phyloP scores from a whole-genome alignment of 2,113 vertebrate genomes.

The Periophthalmus modestus region DNA sequence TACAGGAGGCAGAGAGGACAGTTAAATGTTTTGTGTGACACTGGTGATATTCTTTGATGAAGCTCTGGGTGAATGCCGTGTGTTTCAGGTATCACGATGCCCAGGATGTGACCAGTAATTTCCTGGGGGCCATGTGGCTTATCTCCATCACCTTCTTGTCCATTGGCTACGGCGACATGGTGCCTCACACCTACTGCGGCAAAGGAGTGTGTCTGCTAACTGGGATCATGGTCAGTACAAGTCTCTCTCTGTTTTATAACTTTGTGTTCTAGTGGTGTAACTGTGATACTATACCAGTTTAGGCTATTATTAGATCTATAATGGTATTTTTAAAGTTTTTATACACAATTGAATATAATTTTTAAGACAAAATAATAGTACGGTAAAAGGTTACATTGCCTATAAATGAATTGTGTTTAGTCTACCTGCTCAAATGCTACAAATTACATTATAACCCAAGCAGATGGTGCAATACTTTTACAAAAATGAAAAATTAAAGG shows the following conservation, averaged over 20 bases:
- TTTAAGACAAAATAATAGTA: no score
- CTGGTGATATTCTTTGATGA: background rate
- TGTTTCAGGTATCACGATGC: slow-evolving; percentile 91
- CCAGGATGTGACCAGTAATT: slow-evolving; percentile 98
- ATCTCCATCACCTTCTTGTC: slow-evolving; percentile 99
- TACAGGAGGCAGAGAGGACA: slow-evolving; percentile 10
- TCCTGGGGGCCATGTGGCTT: slow-evolving; percentile 98
- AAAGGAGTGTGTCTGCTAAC: slow-evolving; percentile 98
- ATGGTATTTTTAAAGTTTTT: no score
- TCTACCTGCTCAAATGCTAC: no score
- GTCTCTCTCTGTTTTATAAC: background rate
- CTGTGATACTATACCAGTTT: no score
- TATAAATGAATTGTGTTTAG: no score
- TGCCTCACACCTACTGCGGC: slow-evolving; percentile 97
- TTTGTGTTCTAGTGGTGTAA: background rate
- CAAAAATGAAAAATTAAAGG: no score
- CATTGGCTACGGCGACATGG: slow-evolving; percentile 98
- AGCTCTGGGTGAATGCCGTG: background rate
- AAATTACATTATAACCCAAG: no score
- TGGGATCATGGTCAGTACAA: slow-evolving; percentile 92
- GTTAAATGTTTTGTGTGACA: slow-evolving; percentile 22
- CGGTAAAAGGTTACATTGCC: no score
- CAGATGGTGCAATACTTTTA: no score
- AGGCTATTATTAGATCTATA: no score
- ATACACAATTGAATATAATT: no score